These are phyloP conservation scores for Ashinkailepas kermadecensis DNA, from an alignment of 2,888 invertebrate genomes.

Conservation along the genomic window DNA sequence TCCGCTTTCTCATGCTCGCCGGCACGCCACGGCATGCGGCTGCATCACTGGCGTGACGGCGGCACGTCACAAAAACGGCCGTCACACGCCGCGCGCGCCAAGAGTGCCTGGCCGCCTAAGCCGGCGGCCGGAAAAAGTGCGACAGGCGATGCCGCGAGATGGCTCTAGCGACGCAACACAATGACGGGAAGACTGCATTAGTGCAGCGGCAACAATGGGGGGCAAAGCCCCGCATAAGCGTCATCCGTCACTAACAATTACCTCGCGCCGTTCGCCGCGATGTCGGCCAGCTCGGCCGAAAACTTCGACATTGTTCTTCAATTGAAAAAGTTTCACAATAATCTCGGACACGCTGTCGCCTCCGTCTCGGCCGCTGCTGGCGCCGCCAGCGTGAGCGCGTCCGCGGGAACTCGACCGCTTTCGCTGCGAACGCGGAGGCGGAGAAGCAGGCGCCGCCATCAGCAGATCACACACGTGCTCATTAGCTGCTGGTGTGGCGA, in stretches of 20 bases:
- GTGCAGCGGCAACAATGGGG: too few species aligned
- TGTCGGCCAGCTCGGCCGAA: background rate
- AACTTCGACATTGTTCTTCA: background rate
- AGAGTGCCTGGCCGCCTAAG: background rate
- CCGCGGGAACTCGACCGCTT: background rate
- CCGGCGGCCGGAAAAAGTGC: background rate
- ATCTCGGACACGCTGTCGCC: background rate
- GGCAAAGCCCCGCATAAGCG: background rate
- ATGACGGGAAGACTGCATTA: background rate
- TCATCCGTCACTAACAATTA: background rate
- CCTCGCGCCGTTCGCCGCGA: background rate
- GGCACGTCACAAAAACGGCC: background rate
- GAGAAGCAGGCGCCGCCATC: too few species aligned
- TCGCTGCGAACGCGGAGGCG: background rate
- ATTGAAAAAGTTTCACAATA: conserved; percentile 19
- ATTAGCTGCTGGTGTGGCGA: too few species aligned
- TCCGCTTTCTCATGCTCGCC: too few species aligned
- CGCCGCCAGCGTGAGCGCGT: background rate
- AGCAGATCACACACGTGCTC: too few species aligned
- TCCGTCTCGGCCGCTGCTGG: background rate
- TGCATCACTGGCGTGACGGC: background rate
- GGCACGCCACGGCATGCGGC: too few species aligned
- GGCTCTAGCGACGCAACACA: background rate
- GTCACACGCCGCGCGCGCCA: conserved; percentile 2
- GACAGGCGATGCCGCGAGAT: background rate